Percentiles rank a stretch among this genome's conserved stretches.
These are phyloP conservation scores for Phlogophora meticulosa DNA, from an alignment of 2,888 invertebrate species.

Conservation along the genomic window DNA sequence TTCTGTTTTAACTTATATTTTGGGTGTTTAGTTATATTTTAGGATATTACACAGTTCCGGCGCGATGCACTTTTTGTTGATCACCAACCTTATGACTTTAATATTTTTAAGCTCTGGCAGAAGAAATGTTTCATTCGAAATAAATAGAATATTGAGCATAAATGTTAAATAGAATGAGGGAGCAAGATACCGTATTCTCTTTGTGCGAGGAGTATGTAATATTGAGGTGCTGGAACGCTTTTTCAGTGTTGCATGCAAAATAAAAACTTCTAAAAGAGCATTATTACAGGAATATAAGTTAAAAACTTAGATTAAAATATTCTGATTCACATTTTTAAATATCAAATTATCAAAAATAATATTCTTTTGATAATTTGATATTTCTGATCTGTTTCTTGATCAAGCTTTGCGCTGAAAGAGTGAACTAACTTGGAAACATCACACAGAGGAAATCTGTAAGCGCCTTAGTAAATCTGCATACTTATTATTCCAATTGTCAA, in stretches of 20 bases:
- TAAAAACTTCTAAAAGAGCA: no score
- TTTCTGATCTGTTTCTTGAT: no score
- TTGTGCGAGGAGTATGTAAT: neutral
- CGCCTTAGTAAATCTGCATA: no score
- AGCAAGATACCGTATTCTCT: neutral
- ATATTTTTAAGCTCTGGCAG: slow-evolving; percentile 41
- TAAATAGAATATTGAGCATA: slow-evolving; percentile 3
- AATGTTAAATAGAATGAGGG: neutral
- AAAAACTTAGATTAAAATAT: no score
- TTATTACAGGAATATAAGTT: no score
- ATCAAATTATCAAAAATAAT: no score
- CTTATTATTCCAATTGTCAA: no score
- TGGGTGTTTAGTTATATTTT: slow-evolving; percentile 7
- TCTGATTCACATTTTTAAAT: no score
- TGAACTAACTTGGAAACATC: no score
- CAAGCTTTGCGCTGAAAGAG: no score
- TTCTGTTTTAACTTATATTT: slow-evolving; percentile 38
- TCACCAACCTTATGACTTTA: slow-evolving; percentile 14
- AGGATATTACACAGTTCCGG: slow-evolving; percentile 39
- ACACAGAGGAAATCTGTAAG: no score
- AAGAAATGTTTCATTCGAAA: neutral
- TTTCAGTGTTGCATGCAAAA: neutral
- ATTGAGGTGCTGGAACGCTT: neutral
- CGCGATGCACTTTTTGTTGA: slow-evolving; percentile 63
- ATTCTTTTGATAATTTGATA: no score